Evolutionary conservation across 2,113 vertebrate species (phyloP), one percentile per base, ranked within the genome.

Genomic region (Atrichornis clamosus): DNA sequence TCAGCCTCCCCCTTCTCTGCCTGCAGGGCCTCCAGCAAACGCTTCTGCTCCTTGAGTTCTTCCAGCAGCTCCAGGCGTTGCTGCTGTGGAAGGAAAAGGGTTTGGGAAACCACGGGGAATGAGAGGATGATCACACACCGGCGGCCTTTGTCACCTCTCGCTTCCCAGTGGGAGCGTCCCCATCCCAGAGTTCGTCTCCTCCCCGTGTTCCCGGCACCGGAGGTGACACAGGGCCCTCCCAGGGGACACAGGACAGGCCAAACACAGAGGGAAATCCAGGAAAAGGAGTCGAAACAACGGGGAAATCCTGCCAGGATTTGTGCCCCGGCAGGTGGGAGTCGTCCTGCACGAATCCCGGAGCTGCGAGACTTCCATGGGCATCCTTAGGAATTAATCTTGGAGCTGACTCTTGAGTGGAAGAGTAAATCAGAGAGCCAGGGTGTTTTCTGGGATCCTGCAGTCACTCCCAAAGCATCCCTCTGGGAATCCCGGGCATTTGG

Each of bases 11-110:
- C 37, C 28, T 95, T 97, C 47, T 96, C 83, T 53, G 16, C 89
- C 70, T 95, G 79, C 53, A 98, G 92, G 59, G 13, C 33, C 44
- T 84, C 72, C 49, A 7, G 67, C 23, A 85, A 41, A 44, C 3
- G 39, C 46, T 86, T 93, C 72, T 91, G 94, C 49, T 97, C 91
- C 64, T 80, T 81, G 3, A 97, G 94, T 23, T 80, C 75, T 37
- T 90, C 75, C 55, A 56, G 78, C 28, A 97, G 78, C 39, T 91
- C 15, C 0, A 2, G n/a, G 27, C 63, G 95, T 58, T 97, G 74
- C 16, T 95, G 50, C 97, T 98, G 32, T 17, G 49, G 91, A 93
- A 24, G 68, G 69, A 69, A 69, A 23, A 85, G 33, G 6, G 63
- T 41, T 65, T 56, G 32, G 32, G 50, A 44, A 90, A 52, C 9